Base-by-base conservation (phyloP, 2,113 vertebrate species). In the Meleagris gallopavo region DNA sequence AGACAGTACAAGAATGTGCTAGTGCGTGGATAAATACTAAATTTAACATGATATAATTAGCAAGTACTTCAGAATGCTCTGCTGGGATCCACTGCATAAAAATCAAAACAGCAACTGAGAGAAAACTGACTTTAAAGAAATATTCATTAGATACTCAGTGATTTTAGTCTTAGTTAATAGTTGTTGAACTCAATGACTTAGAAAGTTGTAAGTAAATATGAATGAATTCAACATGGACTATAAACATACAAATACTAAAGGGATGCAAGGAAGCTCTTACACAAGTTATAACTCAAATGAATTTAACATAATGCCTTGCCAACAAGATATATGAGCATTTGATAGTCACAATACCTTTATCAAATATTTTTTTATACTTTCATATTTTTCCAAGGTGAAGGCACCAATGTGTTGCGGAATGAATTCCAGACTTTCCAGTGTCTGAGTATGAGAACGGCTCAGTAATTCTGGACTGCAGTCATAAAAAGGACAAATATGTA, bases 381-480 rank as follows among this genome's bases (percentile, higher is more conserved):
- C 97, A 8, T 99, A 99, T 95, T 98, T 98, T 91, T 99, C 99
- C 95, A 99, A 93, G 38, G 98, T 99, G 93, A 99, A 98, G 48
- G 97, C 98, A 25, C 99, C 99, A 6, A 85, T 78, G 34, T 99
- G 98, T 81, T 99, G 98, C 25, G 98, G 99, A 96, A 99, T 98
- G 85, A 99, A 98, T 94, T 99, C 99, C 97, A 99, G 97, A 88
- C 99, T 98, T 97, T 99, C 99, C 95, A 99, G 97, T 19, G 98
- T 99, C 88, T 98, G 98, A 90, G 98, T 98, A 89, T 99, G 99
- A 36, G 98, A 99, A 29, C 98, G 98, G 92, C 98, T 99, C 95
- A 99, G 10, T 58, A 98, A 85, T 95, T 98, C 98, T 4, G 97
- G 97, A 78, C 98, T 98, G 93, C 24, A 95, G 83, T 80, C 95